Percentiles rank a stretch among this genome's conserved stretches.
Conservation (phyloP, 2,888 invertebrate genomes). For the Chesias legatella region DNA sequence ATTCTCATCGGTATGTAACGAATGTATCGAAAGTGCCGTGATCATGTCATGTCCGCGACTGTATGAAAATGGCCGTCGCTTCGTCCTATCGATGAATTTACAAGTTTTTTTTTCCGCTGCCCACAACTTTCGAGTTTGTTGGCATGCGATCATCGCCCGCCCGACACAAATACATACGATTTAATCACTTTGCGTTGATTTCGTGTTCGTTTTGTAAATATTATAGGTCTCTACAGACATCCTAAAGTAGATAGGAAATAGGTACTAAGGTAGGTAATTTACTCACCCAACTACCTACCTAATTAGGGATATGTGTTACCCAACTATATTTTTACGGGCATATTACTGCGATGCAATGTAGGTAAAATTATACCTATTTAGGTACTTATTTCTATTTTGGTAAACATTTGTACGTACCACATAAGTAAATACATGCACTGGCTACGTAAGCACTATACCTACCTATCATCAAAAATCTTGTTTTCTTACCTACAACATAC, state of each 20-base stretch:
- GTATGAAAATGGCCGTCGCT: slow-evolving; percentile 44
- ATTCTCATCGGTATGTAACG: slow-evolving; percentile 30
- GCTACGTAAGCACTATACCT: slow-evolving; percentile 3
- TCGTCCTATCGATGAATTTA: slow-evolving; percentile 29
- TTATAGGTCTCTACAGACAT: too few relatives aligned
- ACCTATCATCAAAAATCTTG: too few relatives aligned
- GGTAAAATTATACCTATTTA: not conserved
- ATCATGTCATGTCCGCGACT: slow-evolving; percentile 37
- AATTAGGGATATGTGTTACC: slow-evolving; percentile 1
- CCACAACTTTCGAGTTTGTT: slow-evolving; percentile 35
- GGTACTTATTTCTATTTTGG: not conserved
- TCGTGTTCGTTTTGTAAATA: slow-evolving; percentile 21
- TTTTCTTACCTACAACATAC: too few relatives aligned
- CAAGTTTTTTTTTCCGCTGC: slow-evolving; percentile 27
- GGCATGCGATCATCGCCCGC: slow-evolving; percentile 32
- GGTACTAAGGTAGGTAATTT: slow-evolving; percentile 5
- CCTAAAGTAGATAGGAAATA: not conserved
- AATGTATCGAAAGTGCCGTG: slow-evolving; percentile 42
- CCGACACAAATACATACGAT: slow-evolving; percentile 36
- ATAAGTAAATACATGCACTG: slow-evolving; percentile 10
- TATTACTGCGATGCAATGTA: too few relatives aligned
- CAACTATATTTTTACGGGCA: not conserved
- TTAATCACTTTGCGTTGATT: slow-evolving; percentile 24
- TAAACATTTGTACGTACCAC: not conserved
- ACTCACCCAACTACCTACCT: slow-evolving; percentile 5